Conservation (phyloP, 1,140 invertebrate species). For the Pseudomyrmex dendroicus region DNA sequence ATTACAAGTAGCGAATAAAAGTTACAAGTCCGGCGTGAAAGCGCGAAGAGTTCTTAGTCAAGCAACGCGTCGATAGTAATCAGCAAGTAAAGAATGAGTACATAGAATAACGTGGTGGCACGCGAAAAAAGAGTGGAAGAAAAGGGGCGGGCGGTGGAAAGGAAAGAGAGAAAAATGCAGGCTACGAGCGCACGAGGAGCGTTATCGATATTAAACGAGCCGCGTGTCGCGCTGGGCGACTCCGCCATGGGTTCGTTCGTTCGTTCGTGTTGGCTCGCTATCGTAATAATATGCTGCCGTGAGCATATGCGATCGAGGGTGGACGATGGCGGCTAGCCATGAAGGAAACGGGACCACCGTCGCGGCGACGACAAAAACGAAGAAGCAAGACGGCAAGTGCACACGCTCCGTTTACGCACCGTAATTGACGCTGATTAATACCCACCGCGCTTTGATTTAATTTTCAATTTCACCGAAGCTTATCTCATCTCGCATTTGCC, state of each 20-base stretch:
- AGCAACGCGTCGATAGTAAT: slow-evolving; percentile 39
- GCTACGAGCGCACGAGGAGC: slow-evolving; percentile 10
- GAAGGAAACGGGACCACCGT: slow-evolving; percentile 11
- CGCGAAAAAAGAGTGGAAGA: slow-evolving; percentile 14
- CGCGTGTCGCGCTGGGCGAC: slow-evolving; percentile 50
- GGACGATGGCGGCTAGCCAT: slow-evolving; percentile 36
- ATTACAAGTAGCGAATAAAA: slow-evolving; percentile 17
- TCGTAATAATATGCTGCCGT: slow-evolving; percentile 56
- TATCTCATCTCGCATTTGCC: slow-evolving; percentile 35
- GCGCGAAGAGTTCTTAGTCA: slow-evolving; percentile 43
- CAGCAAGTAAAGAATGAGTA: slow-evolving; percentile 17
- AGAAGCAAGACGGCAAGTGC: slow-evolving; percentile 4
- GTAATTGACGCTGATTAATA: slow-evolving; percentile 59
- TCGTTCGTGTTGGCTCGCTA: slow-evolving; percentile 46
- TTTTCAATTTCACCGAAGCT: slow-evolving; percentile 49
- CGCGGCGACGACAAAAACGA: neutral
- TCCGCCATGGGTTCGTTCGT: neutral
- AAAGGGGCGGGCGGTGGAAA: neutral
- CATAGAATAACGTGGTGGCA: slow-evolving; percentile 32
- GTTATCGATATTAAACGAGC: slow-evolving; percentile 58
- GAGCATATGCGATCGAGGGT: slow-evolving; percentile 50
- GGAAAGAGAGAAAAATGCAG: neutral
- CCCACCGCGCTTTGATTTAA: slow-evolving; percentile 53
- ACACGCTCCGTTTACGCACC: slow-evolving; percentile 55
- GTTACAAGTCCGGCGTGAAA: slow-evolving; percentile 36